Conservation (phyloP, 2,888 invertebrate genomes). For the Latrodectus hesperus region DNA sequence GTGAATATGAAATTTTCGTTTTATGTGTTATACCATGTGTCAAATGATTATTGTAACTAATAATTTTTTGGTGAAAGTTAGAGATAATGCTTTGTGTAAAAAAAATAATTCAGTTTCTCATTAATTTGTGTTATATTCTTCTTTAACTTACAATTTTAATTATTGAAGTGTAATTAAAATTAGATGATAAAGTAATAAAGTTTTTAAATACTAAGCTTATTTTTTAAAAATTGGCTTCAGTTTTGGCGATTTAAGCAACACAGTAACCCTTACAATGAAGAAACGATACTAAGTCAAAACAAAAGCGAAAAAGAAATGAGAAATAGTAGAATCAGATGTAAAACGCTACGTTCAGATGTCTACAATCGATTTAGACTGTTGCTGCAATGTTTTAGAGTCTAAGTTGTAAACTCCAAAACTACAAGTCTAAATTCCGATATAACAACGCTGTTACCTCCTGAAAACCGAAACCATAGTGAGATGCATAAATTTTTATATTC, state of each 20-base stretch:
- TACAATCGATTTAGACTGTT: conserved; percentile 47
- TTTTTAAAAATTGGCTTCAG: conserved; percentile 19
- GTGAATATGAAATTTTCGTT: too few relatives aligned
- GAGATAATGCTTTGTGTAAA: too few relatives aligned
- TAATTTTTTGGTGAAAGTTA: too few relatives aligned
- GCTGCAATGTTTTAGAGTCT: conserved; percentile 37
- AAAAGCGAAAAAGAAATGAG: conserved; percentile 4
- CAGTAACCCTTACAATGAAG: conserved; percentile 36
- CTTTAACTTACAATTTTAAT: too few relatives aligned
- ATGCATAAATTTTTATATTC: conserved; percentile 49
- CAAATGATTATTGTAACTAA: too few relatives aligned
- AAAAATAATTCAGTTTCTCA: too few relatives aligned
- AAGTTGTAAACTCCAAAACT: conserved; percentile 39
- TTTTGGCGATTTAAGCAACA: conserved; percentile 32
- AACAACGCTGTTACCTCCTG: conserved; percentile 26
- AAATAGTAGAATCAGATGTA: conserved; percentile 28
- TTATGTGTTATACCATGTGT: too few relatives aligned
- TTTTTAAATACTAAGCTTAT: too few relatives aligned
- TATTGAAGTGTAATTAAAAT: too few relatives aligned
- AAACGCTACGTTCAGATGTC: conserved; percentile 43
- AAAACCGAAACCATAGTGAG: conserved; percentile 10
- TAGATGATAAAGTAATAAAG: too few relatives aligned
- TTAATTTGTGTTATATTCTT: too few relatives aligned
- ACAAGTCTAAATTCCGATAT: conserved; percentile 33
- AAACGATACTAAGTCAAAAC: conserved; percentile 25